Evolutionary conservation across 2,113 vertebrate species (phyloP).

Genomic region (Indri indri): DNA sequence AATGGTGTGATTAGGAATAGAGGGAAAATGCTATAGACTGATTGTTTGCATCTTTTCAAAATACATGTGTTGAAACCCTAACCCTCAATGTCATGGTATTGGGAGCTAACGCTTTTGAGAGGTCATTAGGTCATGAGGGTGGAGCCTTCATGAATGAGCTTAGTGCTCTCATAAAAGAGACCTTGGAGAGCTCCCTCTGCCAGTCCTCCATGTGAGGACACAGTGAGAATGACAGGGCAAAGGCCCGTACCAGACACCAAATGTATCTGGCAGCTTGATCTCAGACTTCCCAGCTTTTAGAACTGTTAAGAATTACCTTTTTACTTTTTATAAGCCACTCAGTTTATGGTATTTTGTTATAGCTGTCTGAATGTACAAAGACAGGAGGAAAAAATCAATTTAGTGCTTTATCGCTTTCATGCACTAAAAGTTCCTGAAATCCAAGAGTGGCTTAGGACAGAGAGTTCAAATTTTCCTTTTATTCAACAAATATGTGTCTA

Average conservation of each 20-base stretch:
- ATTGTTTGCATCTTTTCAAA: neutral
- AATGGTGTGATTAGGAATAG: neutral
- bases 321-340: neutral
- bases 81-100: too few relatives aligned
- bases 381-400: neutral
- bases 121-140: neutral
- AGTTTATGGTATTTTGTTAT: neutral
- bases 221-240: accelerated
- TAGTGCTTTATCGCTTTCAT: neutral
- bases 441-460: neutral
- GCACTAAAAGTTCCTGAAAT: neutral
- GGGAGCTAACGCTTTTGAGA: neutral
- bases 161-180: neutral
- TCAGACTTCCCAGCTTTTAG: neutral
- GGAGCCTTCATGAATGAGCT: neutral
- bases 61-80: neutral
- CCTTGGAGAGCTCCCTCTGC: neutral
- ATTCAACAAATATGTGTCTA: neutral
- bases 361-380: neutral
- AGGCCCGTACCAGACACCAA: neutral
- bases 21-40: neutral
- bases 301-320: neutral
- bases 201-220: neutral
- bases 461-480: neutral
- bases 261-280: neutral